Base-by-base conservation (phyloP, 1,140 invertebrate genomes). In the Zophobas morio region DNA sequence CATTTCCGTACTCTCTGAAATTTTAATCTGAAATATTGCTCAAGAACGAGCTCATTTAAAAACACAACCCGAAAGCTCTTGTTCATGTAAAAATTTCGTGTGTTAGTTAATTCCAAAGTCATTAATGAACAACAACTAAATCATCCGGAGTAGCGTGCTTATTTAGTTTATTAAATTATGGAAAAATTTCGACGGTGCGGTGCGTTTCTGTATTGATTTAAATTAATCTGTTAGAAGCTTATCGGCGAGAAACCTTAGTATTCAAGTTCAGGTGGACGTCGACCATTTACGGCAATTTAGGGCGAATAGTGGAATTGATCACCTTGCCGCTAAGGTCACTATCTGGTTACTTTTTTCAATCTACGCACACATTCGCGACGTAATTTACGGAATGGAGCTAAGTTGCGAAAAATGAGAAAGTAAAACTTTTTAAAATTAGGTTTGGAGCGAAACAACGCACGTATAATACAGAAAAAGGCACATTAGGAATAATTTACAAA, bases 231-330 rank as follows among this genome's bases (percentile, higher is more conserved):
- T 73, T 54, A 54, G 35, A n/a, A n/a, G 54, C n/a, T 42, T 20
- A 51, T 56, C 54, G 8, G 20, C 37, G 36, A 73, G 71, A 73
- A 73, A 73, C 71, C 71, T 56, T 73, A 8, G 54, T 73, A 73
- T 73, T 73, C 71, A 73, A 73, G 71, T 73, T 73, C 71, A 73
- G 54, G 49, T 73, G 39, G 60, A 42, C 60, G 37, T 66, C 60
- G 36, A 42, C 49, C 49, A 51, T 51, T 51, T 51, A 51, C 60
- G 33, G 8, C 36, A 8, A 63, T 63, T 63, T 63, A 34, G 33
- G 8, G 57, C 1, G 35, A 32, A 36, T 3, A 63, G 8, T 39
- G 35, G 32, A 63, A 72, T 73, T 49, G 46, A 73, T 73, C 71
- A 47, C 37, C 54, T 54, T 20, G 20, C 20, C 20, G 20, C 20